Conservation (phyloP, 2,797 vertebrate genomes). For the Melanotaenia boesemani region DNA sequence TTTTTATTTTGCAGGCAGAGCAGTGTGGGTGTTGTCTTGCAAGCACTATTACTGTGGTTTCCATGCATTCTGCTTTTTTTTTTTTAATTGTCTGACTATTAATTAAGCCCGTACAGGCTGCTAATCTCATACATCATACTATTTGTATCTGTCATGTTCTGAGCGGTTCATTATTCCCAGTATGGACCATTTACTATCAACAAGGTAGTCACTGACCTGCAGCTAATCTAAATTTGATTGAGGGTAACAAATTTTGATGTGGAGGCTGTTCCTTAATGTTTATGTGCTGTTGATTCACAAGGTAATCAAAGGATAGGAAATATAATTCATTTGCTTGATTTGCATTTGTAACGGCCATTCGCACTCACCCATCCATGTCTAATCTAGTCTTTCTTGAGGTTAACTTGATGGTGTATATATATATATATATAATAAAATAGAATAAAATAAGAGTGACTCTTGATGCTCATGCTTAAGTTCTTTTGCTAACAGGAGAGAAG, state of each 20-base stretch:
- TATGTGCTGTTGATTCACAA: constrained; percentile 40
- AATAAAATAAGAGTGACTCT: constrained; percentile 35
- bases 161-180: constrained; percentile 72
- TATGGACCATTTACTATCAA: constrained; percentile 62
- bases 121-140: constrained; percentile 67
- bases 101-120: constrained; percentile 59
- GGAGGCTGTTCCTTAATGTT: constrained; percentile 35
- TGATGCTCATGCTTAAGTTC: constrained; percentile 37
- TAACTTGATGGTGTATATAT: constrained; percentile 39
- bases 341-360: constrained; percentile 35
- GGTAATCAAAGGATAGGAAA: constrained; percentile 20
- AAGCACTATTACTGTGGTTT: constrained; percentile 57
- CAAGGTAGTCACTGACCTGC: constrained; percentile 69
- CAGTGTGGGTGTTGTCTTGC: constrained; percentile 15
- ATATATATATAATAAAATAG: too few species aligned
- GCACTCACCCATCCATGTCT: constrained; percentile 47
- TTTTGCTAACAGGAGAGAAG: constrained; percentile 26
- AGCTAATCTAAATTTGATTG: constrained; percentile 69
- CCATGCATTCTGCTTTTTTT: constrained; percentile 65
- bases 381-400: constrained; percentile 64
- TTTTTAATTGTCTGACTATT: constrained; percentile 58
- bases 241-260: constrained; percentile 53
- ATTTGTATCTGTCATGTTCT: constrained; percentile 72
- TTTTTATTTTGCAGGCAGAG: constrained; percentile 38
- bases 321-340: constrained; percentile 37